These are phyloP conservation scores for Netelia virgata DNA, from an alignment of 2,888 invertebrate genomes.

Conservation along the genomic window DNA sequence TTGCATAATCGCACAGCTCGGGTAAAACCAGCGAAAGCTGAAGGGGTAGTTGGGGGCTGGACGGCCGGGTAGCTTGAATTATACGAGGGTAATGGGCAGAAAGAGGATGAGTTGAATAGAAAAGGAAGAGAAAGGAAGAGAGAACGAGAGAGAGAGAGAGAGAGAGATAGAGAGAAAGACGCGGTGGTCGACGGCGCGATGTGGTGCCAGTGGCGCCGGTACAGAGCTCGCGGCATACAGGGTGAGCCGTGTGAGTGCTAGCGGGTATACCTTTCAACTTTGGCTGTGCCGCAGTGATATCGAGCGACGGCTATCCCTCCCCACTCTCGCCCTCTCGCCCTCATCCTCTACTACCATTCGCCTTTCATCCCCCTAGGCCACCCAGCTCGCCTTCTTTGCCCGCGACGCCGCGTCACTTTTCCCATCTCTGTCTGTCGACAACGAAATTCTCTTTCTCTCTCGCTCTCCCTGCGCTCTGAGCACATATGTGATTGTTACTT, in stretches of 20 bases:
- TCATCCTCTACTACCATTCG: conserved; percentile 66
- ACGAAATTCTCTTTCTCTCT: conserved; percentile 15
- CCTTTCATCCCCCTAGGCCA: conserved; percentile 22
- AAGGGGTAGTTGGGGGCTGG: conserved; percentile 25
- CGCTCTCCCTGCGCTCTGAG: not conserved
- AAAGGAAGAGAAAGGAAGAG: conserved; percentile 23
- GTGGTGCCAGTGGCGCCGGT: conserved; percentile 56
- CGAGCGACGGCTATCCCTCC: conserved; percentile 81
- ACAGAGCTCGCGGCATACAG: conserved; percentile 52
- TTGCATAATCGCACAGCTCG: conserved; percentile 14
- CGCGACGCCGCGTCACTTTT: conserved; percentile 46
- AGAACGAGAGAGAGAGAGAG: conserved; percentile 32
- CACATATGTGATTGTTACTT: not conserved
- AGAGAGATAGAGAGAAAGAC: conserved; percentile 37
- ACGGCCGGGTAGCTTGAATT: conserved; percentile 25
- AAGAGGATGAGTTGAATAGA: conserved; percentile 43
- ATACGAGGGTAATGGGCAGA: conserved; percentile 53
- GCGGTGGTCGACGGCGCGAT: conserved; percentile 46
- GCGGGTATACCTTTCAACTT: conserved; percentile 79
- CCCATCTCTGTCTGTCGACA: conserved; percentile 45
- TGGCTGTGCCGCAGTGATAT: conserved; percentile 84
- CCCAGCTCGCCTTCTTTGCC: conserved; percentile 30
- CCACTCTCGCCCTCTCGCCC: conserved; percentile 73
- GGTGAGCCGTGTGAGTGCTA: conserved; percentile 54
- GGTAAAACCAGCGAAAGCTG: conserved; percentile 20